Conservation (phyloP, 2,113 vertebrate species). For the Bungarus multicinctus region DNA sequence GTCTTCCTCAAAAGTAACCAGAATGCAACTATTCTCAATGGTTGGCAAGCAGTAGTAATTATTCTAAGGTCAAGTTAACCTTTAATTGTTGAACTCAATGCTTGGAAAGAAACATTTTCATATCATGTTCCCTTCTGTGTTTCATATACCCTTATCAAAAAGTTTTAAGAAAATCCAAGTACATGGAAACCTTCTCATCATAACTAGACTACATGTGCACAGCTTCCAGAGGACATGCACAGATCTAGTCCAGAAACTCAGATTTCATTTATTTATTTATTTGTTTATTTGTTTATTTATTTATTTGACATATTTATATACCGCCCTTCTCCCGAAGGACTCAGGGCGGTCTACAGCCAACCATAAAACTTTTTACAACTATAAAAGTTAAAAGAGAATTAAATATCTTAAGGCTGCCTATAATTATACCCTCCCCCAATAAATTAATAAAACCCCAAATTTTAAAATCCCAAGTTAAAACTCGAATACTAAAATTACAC, state of each 20-base stretch:
- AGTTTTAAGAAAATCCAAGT: background rate
- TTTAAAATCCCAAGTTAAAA: no score
- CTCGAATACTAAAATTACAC: no score
- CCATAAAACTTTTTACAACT: no score
- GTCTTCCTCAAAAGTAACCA: background rate
- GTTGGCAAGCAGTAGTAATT: background rate
- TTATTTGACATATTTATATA: no score
- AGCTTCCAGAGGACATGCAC: background rate
- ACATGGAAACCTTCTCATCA: background rate
- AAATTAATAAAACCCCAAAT: no score
- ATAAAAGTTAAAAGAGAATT: no score
- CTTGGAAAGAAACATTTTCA: background rate
- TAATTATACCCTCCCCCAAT: no score
- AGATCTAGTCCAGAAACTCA: background rate
- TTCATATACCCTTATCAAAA: background rate
- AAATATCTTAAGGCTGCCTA: no score
- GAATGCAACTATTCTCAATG: background rate
- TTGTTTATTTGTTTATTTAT: no score
- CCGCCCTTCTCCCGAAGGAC: no score
- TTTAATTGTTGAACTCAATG: background rate
- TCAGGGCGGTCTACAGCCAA: no score
- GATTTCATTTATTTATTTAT: background rate
- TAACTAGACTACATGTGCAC: background rate
- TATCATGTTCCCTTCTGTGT: background rate
- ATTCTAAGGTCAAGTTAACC: background rate